These are phyloP conservation scores for Podocnemis expansa DNA, from an alignment of 2,113 vertebrate genomes.

Conservation along the genomic window DNA sequence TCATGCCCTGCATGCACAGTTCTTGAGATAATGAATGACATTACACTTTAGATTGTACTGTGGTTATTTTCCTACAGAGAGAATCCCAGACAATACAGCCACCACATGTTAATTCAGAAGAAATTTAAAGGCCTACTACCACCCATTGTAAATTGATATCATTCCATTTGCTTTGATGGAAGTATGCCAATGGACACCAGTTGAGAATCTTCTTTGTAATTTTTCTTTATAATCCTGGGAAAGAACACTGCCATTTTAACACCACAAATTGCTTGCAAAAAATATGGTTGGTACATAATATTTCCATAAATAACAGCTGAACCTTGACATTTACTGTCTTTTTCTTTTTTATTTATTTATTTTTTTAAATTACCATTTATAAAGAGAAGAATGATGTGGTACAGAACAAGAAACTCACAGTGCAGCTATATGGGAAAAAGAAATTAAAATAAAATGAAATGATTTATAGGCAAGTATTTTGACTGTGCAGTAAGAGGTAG, in stretches of 20 bases:
- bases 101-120: not conserved
- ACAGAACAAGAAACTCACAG: constrained; percentile 47
- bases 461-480: not conserved
- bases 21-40: not conserved
- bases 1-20: not conserved
- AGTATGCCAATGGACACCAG: not conserved
- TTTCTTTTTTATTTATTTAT: too few relatives aligned
- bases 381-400: constrained; percentile 67
- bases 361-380: constrained; percentile 56
- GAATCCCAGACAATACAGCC: not conserved
- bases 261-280: constrained; percentile 12
- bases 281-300: constrained; percentile 11
- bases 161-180: not conserved
- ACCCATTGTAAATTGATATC: not conserved
- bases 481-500: not conserved
- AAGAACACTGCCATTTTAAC: constrained; percentile 39
- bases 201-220: not conserved
- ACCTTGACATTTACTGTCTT: constrained; percentile 22
- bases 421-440: constrained; percentile 63
- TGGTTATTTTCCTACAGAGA: not conserved
- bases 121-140: not conserved
- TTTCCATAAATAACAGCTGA: constrained; percentile 55
- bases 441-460: constrained; percentile 48
- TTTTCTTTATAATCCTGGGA: constrained; percentile 12
- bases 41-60: not conserved